A percentile compares a stretch with the other conserved stretches of the same genome.
phyloP scores from a whole-genome alignment of 2,888 invertebrate species.

The Bombylius discolor region DNA sequence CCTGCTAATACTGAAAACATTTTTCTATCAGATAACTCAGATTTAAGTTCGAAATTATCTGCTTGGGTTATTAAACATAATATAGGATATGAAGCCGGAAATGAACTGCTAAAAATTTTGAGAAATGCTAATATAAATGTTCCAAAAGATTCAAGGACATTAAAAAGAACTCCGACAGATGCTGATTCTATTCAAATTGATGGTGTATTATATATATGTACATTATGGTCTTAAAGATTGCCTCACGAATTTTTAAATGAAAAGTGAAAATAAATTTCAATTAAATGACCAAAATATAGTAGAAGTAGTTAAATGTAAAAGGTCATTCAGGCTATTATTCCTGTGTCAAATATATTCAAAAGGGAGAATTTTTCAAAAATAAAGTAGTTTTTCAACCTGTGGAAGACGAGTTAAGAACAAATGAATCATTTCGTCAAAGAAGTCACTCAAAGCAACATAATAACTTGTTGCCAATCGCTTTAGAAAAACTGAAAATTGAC shows the following conservation, averaged over 20 bases:
- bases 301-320: neutral
- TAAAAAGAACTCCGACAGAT: neutral
- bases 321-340: neutral
- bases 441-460: neutral
- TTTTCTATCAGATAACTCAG: too few species aligned
- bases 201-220: neutral
- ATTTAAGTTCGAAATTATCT: neutral
- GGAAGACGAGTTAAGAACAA: neutral
- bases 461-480: neutral
- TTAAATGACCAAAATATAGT: neutral
- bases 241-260: neutral
- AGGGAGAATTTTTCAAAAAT: neutral
- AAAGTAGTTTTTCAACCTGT: neutral
- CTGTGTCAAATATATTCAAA: neutral
- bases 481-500: neutral
- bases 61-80: neutral
- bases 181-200: neutral
- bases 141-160: neutral
- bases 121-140: neutral
- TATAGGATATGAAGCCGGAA: neutral
- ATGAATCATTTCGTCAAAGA: neutral
- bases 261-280: neutral
- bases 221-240: neutral
- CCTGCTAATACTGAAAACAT: neutral
- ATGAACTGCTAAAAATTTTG: neutral